These are phyloP conservation scores for Tachystola acroxantha DNA, from an alignment of 2,888 invertebrate species.

Conservation along the genomic window DNA sequence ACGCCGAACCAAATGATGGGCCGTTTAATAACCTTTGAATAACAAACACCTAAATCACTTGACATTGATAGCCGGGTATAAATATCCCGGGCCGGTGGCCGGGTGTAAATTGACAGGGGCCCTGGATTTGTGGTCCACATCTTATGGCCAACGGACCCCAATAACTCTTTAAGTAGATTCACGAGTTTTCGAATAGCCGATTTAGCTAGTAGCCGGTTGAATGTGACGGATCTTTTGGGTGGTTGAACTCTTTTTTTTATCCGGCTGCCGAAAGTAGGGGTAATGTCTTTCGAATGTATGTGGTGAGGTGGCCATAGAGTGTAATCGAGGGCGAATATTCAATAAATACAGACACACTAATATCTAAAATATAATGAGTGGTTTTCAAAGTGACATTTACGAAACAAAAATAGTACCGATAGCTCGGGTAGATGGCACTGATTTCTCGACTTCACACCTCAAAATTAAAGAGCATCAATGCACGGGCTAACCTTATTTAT, in stretches of 20 bases:
- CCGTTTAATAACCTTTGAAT: conserved; percentile 24
- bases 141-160: conserved; percentile 53
- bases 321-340: too few relatives aligned
- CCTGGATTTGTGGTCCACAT: conserved; percentile 53
- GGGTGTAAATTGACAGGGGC: conserved; percentile 56
- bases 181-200: conserved; percentile 52
- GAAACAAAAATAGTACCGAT: too few relatives aligned
- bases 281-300: too few relatives aligned
- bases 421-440: too few relatives aligned
- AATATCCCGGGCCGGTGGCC: conserved; percentile 32
- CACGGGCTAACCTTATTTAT: too few relatives aligned
- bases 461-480: too few relatives aligned
- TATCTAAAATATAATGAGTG: too few relatives aligned
- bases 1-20: neutral
- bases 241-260: neutral
- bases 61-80: conserved; percentile 27
- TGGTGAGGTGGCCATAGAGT: too few relatives aligned
- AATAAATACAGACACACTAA: too few relatives aligned
- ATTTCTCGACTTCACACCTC: too few relatives aligned
- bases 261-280: too few relatives aligned
- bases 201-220: conserved; percentile 28
- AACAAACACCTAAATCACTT: conserved; percentile 28
- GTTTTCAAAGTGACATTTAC: too few relatives aligned
- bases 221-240: neutral
- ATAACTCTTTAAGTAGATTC: conserved; percentile 54